Percentiles rank a stretch among this genome's conserved stretches.
phyloP scores from a whole-genome alignment of 2,113 vertebrate species.

The Ageneiosus marmoratus region DNA sequence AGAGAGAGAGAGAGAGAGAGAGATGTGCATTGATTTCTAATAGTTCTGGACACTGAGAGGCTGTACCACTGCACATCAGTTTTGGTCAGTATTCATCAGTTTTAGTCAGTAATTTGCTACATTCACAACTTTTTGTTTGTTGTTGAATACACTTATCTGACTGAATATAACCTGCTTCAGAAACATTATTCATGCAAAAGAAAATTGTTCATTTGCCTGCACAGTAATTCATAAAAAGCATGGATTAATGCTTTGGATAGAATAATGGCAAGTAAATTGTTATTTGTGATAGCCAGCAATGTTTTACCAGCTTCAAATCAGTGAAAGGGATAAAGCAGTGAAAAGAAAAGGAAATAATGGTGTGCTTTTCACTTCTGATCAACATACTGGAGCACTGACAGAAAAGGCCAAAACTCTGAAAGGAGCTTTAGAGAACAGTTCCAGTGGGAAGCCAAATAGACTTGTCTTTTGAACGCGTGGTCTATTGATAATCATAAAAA shows the following conservation, averaged over 20 bases:
- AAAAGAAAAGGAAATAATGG: constrained; percentile 48
- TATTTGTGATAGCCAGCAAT: constrained; percentile 11
- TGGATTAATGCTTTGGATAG: background rate
- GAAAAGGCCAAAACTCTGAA: constrained; percentile 63
- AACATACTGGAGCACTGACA: constrained; percentile 44
- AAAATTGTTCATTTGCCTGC: background rate
- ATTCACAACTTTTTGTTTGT: constrained; percentile 38
- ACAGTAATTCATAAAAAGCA: constrained; percentile 5
- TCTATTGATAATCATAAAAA: constrained; percentile 68
- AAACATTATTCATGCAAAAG: background rate
- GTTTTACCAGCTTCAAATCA: constrained; percentile 12
- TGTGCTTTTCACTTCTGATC: constrained; percentile 51
- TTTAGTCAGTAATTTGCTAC: constrained; percentile 8
- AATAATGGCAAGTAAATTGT: background rate
- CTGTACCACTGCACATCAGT: constrained; percentile 1
- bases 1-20: constrained; percentile 1
- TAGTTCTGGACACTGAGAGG: constrained; percentile 36
- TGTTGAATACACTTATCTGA: constrained; percentile 24
- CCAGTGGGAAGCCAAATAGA: constrained; percentile 65
- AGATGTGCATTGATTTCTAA: constrained; percentile 52
- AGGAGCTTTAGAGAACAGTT: constrained; percentile 60
- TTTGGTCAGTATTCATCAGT: no score
- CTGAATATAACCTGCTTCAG: background rate
- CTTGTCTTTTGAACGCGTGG: constrained; percentile 68
- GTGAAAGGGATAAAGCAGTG: constrained; percentile 3